Evolutionary conservation across 2,888 invertebrate genomes (phyloP).

Genomic region (Phytoseiulus persimilis): DNA sequence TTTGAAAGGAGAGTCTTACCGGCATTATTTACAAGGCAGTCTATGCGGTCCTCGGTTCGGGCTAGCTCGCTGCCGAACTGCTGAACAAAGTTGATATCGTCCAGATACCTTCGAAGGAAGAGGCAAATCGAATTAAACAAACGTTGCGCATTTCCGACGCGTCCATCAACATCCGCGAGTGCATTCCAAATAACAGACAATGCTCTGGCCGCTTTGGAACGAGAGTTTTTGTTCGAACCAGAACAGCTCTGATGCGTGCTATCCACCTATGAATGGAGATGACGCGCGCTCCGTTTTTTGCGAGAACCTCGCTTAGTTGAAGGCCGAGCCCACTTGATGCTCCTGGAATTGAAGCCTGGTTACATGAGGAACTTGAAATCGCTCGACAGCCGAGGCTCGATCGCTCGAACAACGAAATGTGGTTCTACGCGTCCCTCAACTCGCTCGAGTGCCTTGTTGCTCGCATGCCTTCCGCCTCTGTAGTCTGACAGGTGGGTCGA

Average conservation of each 20-base stretch:
- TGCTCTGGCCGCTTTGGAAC: no score
- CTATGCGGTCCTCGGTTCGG: conserved; percentile 27
- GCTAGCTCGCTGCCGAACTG: conserved; percentile 27
- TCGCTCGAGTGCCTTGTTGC: background rate
- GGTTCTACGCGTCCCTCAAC: no score
- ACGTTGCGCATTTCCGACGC: no score
- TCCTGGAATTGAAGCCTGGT: background rate
- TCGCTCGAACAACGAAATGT: background rate
- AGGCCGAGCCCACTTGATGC: conserved; percentile 29
- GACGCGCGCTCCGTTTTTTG: conserved; percentile 26
- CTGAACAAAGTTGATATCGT: conserved; percentile 35
- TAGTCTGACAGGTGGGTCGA: background rate
- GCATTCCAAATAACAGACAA: no score
- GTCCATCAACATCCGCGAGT: no score
- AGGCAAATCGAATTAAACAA: background rate
- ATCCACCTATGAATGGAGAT: conserved; percentile 25
- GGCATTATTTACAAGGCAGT: conserved; percentile 36
- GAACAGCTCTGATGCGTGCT: background rate
- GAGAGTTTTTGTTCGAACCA: background rate
- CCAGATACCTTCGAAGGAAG: conserved; percentile 11
- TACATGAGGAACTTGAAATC: background rate
- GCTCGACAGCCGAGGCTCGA: background rate
- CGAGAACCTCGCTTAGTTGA: conserved; percentile 21
- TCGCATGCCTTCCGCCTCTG: background rate
- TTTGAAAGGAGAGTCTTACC: background rate